These are phyloP conservation scores for Eulemur macaco DNA, from an alignment of 2,113 vertebrate species.

Conservation along the genomic window DNA sequence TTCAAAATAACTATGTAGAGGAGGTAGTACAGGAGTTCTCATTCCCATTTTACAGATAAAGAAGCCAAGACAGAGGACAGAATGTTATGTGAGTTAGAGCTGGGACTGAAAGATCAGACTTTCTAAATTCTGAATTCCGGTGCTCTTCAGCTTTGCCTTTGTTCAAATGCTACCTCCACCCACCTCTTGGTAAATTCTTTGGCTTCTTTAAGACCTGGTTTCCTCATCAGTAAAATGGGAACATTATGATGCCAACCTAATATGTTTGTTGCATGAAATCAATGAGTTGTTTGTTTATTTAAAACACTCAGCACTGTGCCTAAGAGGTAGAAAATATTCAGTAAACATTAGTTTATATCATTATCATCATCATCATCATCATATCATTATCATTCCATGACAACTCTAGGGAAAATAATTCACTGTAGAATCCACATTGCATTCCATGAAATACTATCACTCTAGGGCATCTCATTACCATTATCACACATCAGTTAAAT, in stretches of 20 bases:
- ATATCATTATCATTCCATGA: neutral
- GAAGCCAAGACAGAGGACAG: neutral
- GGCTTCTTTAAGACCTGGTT: neutral
- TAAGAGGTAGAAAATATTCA: neutral
- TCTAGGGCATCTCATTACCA: neutral
- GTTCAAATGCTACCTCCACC: neutral
- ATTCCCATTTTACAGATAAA: neutral
- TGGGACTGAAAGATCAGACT: neutral
- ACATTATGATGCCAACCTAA: neutral
- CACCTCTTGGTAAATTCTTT: neutral
- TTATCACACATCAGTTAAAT: neutral
- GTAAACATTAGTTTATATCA: neutral
- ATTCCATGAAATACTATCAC: neutral
- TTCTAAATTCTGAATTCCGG: neutral
- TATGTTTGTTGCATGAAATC: neutral
- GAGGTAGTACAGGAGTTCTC: neutral
- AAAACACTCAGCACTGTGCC: neutral
- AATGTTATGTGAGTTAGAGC: neutral
- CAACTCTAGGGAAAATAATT: neutral
- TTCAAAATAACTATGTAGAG: neutral
- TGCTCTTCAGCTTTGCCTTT: neutral
- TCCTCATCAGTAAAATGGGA: constrained; percentile 21
- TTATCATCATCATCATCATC: neutral
- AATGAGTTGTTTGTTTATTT: constrained; percentile 17
- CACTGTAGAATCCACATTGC: neutral